Evolutionary conservation across 2,797 vertebrate genomes (phyloP).

Genomic region (Sphenodon punctatus): DNA sequence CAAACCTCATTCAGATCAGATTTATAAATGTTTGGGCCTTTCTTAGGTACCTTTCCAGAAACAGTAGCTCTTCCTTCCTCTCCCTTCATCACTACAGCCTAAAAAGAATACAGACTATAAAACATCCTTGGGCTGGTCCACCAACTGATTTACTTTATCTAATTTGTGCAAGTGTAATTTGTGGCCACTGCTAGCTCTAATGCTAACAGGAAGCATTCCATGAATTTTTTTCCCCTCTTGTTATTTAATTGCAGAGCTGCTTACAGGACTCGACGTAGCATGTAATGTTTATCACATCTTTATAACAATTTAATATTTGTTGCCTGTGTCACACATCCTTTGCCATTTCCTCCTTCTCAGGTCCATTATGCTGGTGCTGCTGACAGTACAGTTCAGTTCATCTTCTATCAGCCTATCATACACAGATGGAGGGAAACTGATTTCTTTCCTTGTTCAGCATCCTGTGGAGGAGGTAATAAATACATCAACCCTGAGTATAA

Average conservation of each 20-base stretch:
- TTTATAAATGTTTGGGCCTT: not conserved
- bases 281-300: not conserved
- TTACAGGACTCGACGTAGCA: not conserved
- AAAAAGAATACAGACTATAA: not conserved
- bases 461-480: slow-evolving; percentile 93
- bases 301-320: not conserved
- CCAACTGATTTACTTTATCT: no score
- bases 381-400: slow-evolving; percentile 92
- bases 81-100: not conserved
- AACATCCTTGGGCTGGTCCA: not conserved
- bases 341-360: slow-evolving; percentile 70
- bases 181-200: not conserved
- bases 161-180: not conserved
- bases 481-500: not conserved
- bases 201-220: accelerated
- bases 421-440: slow-evolving; percentile 97
- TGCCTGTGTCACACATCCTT: not conserved
- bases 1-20: no score
- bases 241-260: not conserved
- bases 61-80: not conserved
- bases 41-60: not conserved
- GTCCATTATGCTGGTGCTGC: slow-evolving; percentile 77
- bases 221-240: not conserved
- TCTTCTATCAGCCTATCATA: slow-evolving; percentile 95
- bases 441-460: slow-evolving; percentile 96